A percentile compares a stretch with the other conserved stretches of the same genome.
phyloP scores from a whole-genome alignment of 2,797 vertebrate species.

The Merluccius polli region DNA sequence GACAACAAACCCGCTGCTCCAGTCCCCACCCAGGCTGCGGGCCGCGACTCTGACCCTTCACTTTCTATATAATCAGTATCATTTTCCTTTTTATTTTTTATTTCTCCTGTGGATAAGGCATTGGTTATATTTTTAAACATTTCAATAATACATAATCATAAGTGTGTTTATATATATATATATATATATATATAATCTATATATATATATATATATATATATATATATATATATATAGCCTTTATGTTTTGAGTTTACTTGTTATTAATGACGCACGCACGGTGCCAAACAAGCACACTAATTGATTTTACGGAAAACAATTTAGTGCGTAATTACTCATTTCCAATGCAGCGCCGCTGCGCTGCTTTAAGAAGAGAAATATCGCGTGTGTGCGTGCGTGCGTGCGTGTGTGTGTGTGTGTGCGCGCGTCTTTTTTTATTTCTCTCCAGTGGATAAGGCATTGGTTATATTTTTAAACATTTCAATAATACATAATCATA shows the following conservation, averaged over 20 bases:
- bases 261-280: neutral
- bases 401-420: constrained; percentile 7
- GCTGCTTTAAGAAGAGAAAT: neutral
- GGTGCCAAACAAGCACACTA: neutral
- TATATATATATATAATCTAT: too few relatives aligned
- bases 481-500: neutral
- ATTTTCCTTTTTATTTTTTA: neutral
- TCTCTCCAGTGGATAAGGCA: neutral
- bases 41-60: constrained; percentile 38
- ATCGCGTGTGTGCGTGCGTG: constrained; percentile 19
- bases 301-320: constrained; percentile 17
- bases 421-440: constrained; percentile 1
- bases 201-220: too few relatives aligned
- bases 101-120: neutral
- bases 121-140: neutral
- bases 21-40: constrained; percentile 63
- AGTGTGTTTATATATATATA: neutral
- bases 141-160: neutral
- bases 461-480: neutral
- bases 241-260: neutral
- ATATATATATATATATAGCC: too few relatives aligned
- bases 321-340: constrained; percentile 51
- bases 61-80: neutral
- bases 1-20: constrained; percentile 70
- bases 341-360: neutral